Base-by-base conservation (phyloP, 2,888 invertebrate species). In the Pterostichus niger region DNA sequence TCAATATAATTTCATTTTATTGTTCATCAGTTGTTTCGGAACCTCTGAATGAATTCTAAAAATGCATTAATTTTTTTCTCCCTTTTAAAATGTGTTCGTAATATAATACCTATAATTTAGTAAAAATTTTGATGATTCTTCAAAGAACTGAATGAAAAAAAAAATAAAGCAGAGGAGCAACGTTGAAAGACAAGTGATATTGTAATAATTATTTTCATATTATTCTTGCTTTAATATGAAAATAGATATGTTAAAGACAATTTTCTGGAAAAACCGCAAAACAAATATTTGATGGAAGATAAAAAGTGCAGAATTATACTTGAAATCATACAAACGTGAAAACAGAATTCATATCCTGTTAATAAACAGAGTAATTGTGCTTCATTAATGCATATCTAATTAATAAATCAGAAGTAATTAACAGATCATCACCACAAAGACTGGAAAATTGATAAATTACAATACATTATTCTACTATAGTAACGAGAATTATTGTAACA, bases 261-360 rank as follows among this genome's bases (percentile, higher is more conserved):
- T 17, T 17, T 59, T 59, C 59, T 59, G 9, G 59, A 31, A 59
- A 59, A 59, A 59, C 59, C 59, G 11, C 31, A 59, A 59, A 11
- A 13, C 49, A 49, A 24, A 9, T 40, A 40, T 40, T 40, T 49
- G 17, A 59, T 10, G 31, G 17, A 40, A 40, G 40, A 40, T 40
- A 59, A 59, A 59, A 59, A 59, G 11, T 59, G 59, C 7, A 59
- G 24, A 5, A 15, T 24, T 3, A 24, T 3, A 24, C 1, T 24
- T 24, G 24, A 10, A 49, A 49, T 49, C 5, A 49, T 49, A 7
- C 40, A 40, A 40, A 9, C 9, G 5, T 7, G 0, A 40, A 40
- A 49, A 49, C 3, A 59, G 5, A 59, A 59, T 59, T 31, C 24
- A 59, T 59, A 59, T 59, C 59, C 59, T 59, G 59, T 24, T 59